phyloP scores from a whole-genome alignment of 2,888 invertebrate genomes.

The Pterostichus niger region DNA sequence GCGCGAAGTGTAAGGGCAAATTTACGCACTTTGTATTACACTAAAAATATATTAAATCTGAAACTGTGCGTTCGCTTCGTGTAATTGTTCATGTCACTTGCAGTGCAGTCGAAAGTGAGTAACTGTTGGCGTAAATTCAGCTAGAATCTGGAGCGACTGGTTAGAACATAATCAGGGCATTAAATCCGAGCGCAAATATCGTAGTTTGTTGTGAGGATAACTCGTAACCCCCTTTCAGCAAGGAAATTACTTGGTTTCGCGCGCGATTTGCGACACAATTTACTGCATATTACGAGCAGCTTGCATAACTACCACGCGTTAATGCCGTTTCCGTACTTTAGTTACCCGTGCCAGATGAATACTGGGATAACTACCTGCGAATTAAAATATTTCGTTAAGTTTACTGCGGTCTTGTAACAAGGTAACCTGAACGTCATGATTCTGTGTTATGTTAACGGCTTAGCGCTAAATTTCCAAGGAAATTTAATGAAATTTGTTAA shows the following conservation, averaged over 20 bases:
- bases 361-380: slow-evolving; percentile 63
- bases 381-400: slow-evolving; percentile 66
- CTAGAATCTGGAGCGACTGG: slow-evolving; percentile 21
- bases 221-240: slow-evolving; percentile 74
- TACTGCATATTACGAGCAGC: slow-evolving; percentile 76
- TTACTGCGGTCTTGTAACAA: slow-evolving; percentile 60
- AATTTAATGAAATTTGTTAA: slow-evolving; percentile 53
- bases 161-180: slow-evolving; percentile 61
- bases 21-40: slow-evolving; percentile 42
- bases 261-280: slow-evolving; percentile 73
- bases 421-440: slow-evolving; percentile 52
- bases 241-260: slow-evolving; percentile 76
- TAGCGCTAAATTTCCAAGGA: slow-evolving; percentile 42
- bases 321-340: slow-evolving; percentile 71
- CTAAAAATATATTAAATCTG: slow-evolving; percentile 57
- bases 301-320: slow-evolving; percentile 72
- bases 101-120: slow-evolving; percentile 43
- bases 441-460: slow-evolving; percentile 34
- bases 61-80: slow-evolving; percentile 35
- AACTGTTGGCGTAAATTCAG: slow-evolving; percentile 42
- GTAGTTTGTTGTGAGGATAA: slow-evolving; percentile 61
- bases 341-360: slow-evolving; percentile 57
- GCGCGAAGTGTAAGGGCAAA: slow-evolving; percentile 12
- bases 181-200: slow-evolving; percentile 58
- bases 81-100: slow-evolving; percentile 59